Evolutionary conservation across 2,888 invertebrate species (phyloP), one percentile per base, ranked within the genome.

Genomic region (Homarus gammarus): DNA sequence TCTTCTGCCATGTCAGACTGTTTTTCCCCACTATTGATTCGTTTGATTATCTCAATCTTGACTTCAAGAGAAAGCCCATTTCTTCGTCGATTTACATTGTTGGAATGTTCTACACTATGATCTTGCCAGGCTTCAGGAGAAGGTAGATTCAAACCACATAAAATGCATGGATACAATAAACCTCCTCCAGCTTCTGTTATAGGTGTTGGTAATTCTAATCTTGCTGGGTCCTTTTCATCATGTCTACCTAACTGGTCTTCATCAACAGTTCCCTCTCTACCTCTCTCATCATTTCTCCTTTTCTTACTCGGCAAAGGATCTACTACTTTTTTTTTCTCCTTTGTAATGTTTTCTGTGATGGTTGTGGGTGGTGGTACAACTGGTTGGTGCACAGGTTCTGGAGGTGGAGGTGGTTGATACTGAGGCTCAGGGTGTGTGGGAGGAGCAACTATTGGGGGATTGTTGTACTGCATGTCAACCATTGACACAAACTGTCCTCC

Each of bases 1-100:
- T 91, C 91, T 51, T 91, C 91, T n/a, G 91, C 91, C 81, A 91
- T 87, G 79, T 87, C 89, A 27, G 90, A 84, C 75, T 90, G 87
- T 31, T 90, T 91, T 73, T 91, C 91, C 12, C 91, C 91, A 70
- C 84, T 87, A 38, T 87, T 90, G 49, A 90, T 87, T 12, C 91
- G 61, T 77, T 91, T 91, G 79, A 91, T 90, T n/a, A 91, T 91
- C 27, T 91, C 91, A 68, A 91, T 90, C 40, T 91, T 91, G n/a
- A 91, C 87, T 40, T 91, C 91, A n/a, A 91, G 82, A 51, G 91
- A 85, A 8, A 90, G 79, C 18, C 91, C 87, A 81, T 87, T 87
- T 31, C 90, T 86, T 44, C 87, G 82, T 31, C 73, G 73, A 36
- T 84, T 86, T 38, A 36, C 72, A 75, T 38, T 82, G n/a, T 68